Conservation (phyloP, 1,140 invertebrate genomes). For the Cydia strobilella region DNA sequence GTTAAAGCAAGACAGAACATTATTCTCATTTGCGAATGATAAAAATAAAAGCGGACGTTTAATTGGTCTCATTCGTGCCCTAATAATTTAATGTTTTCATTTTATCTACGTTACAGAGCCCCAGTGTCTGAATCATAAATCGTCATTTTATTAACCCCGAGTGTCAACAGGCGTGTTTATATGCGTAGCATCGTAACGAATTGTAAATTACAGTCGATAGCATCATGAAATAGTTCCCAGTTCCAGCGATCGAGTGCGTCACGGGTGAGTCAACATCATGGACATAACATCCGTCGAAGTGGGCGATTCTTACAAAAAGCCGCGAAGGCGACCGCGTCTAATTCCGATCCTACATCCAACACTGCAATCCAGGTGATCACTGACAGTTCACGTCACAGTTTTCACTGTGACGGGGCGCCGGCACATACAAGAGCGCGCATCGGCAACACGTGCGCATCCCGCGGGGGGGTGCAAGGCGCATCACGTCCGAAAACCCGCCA, state of each 20-base stretch:
- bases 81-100: slow-evolving; percentile 31
- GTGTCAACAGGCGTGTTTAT: slow-evolving; percentile 16
- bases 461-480: slow-evolving; percentile 57
- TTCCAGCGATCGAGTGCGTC: slow-evolving; percentile 74
- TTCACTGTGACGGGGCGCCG: slow-evolving; percentile 57
- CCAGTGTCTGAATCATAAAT: slow-evolving; percentile 18
- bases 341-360: slow-evolving; percentile 67
- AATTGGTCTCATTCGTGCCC: slow-evolving; percentile 26
- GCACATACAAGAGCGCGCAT: slow-evolving; percentile 44
- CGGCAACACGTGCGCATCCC: slow-evolving; percentile 66
- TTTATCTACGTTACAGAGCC: slow-evolving; percentile 24
- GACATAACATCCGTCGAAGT: slow-evolving; percentile 67
- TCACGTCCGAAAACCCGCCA: slow-evolving; percentile 74
- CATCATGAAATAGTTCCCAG: slow-evolving; percentile 54
- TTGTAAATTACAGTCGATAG: slow-evolving; percentile 27
- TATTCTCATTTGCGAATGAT: slow-evolving; percentile 20
- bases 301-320: slow-evolving; percentile 64
- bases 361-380: slow-evolving; percentile 77
- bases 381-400: slow-evolving; percentile 55
- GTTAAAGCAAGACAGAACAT: not conserved
- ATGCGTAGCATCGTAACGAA: slow-evolving; percentile 21
- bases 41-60: slow-evolving; percentile 29
- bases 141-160: slow-evolving; percentile 17
- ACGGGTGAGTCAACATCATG: slow-evolving; percentile 77
- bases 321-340: slow-evolving; percentile 49